Percentiles rank a stretch among this genome's conserved stretches.
Evolutionary conservation across 2,113 vertebrate species (phyloP).

Genomic region (Cephalopholis sonnerati): DNA sequence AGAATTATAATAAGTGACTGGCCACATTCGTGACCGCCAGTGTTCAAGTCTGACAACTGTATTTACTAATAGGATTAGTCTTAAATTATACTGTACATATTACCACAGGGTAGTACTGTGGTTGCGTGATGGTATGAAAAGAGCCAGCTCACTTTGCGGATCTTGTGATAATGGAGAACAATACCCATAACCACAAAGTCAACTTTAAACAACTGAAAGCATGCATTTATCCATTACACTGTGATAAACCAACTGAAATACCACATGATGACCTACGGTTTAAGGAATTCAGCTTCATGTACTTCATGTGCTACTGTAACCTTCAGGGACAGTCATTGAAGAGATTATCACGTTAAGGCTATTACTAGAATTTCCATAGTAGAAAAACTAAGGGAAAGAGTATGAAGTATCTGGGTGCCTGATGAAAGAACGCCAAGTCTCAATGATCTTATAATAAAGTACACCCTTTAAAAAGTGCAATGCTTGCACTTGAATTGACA

Average conservation of each 20-base stretch:
- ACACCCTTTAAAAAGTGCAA: background rate
- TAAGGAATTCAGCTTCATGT: background rate
- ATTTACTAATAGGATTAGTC: background rate
- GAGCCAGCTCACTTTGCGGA: conserved; percentile 3
- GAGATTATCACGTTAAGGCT: background rate
- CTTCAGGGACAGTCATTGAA: background rate
- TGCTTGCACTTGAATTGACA: background rate
- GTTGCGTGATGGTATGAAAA: background rate
- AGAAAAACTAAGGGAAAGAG: background rate
- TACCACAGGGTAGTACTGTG: background rate
- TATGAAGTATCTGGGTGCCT: background rate
- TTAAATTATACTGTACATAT: background rate
- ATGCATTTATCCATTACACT: background rate
- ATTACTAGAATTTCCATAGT: background rate
- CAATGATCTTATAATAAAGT: background rate
- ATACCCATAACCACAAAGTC: background rate
- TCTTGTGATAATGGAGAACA: conserved; percentile 26
- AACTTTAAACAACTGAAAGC: conserved; percentile 19
- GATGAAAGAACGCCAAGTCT: background rate
- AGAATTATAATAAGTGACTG: background rate
- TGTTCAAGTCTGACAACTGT: background rate
- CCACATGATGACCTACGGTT: background rate
- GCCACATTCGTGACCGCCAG: background rate
- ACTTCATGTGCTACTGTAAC: background rate
- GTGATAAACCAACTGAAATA: background rate